Evolutionary conservation across 2,888 invertebrate genomes (phyloP).

Genomic region (Adelphocoris suturalis): DNA sequence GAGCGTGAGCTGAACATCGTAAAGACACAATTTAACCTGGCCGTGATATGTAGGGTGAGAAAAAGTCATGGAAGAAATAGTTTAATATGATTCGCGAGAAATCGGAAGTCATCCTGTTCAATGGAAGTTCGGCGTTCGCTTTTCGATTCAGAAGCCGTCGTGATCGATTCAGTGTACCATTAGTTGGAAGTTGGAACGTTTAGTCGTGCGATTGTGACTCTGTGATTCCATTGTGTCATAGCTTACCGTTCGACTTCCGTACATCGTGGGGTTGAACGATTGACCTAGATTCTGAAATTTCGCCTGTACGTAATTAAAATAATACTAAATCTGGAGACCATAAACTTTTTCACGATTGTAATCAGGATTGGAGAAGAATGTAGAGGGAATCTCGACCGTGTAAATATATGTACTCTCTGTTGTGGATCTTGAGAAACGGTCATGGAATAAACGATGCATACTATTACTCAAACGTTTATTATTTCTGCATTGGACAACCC

Average conservation of each 20-base stretch:
- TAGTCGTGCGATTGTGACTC: slow-evolving; percentile 30
- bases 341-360: too few relatives aligned
- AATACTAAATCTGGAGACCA: too few relatives aligned
- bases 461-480: too few relatives aligned
- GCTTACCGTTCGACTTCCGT: background rate
- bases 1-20: background rate
- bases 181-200: slow-evolving; percentile 16
- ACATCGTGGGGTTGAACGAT: background rate
- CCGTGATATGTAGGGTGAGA: background rate
- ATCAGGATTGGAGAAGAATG: too few relatives aligned
- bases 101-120: slow-evolving; percentile 11
- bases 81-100: background rate
- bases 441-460: too few relatives aligned
- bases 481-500: too few relatives aligned
- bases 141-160: slow-evolving; percentile 14
- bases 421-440: too few relatives aligned
- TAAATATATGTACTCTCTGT: too few relatives aligned
- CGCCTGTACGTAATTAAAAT: too few relatives aligned
- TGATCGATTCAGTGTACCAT: slow-evolving; percentile 8
- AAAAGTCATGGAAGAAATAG: background rate
- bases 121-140: background rate
- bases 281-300: too few relatives aligned
- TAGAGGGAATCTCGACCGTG: too few relatives aligned
- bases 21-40: background rate
- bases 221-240: slow-evolving; percentile 6